Evolutionary conservation across 2,113 vertebrate species (phyloP).

Genomic region (Edolisoma coerulescens): DNA sequence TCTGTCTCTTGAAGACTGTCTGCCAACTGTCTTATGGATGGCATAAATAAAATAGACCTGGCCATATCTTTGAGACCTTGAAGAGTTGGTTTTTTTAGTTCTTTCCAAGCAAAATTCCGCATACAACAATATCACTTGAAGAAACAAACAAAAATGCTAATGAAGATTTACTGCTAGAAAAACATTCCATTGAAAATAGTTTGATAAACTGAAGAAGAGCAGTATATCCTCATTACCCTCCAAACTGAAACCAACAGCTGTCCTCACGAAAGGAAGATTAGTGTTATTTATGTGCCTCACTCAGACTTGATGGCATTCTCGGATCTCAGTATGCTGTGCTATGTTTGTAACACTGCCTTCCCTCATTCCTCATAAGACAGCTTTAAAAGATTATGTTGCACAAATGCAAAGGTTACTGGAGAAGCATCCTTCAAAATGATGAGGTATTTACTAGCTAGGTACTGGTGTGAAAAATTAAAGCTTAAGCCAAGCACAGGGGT

Average conservation of each 20-base stretch:
- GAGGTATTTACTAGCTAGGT: background rate
- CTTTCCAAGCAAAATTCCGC: background rate
- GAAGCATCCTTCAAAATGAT: background rate
- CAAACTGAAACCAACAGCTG: slow-evolving; percentile 14
- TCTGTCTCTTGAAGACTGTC: background rate
- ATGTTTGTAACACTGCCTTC: background rate
- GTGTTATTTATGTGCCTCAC: slow-evolving; percentile 8
- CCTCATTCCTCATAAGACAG: background rate
- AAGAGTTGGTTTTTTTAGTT: background rate
- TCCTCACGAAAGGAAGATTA: background rate
- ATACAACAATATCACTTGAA: background rate
- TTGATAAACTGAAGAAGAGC: background rate
- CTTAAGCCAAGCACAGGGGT: background rate
- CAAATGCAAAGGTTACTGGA: background rate
- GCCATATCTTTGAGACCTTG: background rate
- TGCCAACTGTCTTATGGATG: background rate
- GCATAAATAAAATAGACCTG: background rate
- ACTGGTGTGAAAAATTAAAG: background rate
- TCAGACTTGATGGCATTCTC: background rate
- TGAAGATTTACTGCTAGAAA: background rate
- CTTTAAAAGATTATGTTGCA: background rate
- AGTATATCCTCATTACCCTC: background rate
- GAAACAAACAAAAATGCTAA: background rate
- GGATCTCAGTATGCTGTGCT: background rate
- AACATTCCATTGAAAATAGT: background rate